Evolutionary conservation across 2,113 vertebrate species (phyloP), one percentile per base, ranked within the genome.

Genomic region (Oryzias celebensis): DNA sequence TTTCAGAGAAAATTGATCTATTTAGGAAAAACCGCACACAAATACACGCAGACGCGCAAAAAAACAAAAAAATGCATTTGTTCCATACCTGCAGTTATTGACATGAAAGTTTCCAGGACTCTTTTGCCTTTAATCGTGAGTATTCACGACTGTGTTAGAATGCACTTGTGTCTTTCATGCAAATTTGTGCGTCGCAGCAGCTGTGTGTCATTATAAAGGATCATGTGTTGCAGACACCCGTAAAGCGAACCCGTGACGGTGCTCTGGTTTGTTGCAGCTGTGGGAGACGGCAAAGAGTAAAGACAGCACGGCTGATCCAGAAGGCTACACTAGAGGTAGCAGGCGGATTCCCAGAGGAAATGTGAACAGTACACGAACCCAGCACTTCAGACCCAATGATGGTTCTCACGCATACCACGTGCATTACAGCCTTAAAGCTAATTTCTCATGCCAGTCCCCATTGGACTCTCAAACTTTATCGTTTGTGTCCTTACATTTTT

Each of bases 371-470:
- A 73, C 45, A 52, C 42, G 45, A 74, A 54, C 46, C 44, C 69
- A 71, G 41, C 51, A 68, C 31, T 61, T 59, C 31, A 58, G 24
- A 76, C 60, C 72, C 62, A 70, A 52, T 75, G 62, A 71, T 57
- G 43, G 61, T 64, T 31, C 48, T 71, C 56, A 52, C 23, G 22
- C 59, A 41, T 41, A 43, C 22, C 54, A 64, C 72, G 65, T 54
- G 75, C 57, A 65, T 58, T 51, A 65, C 52, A 49, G 42, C 52
- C 51, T 82, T 83, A 79, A 81, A 82, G 77, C 67, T 72, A 59
- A 84, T 85, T 77, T 64, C 74, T 85, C 78, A 84, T 77, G 62
- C 65, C 67, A 65, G 36, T 82, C 71, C 77, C 56, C 56, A 49
- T 45, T 55, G 65, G 52, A 58, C 57, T 8, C n/a, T 22, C 64